phyloP scores from a whole-genome alignment of 2,888 invertebrate genomes.

The Patella ulyssiponensis region DNA sequence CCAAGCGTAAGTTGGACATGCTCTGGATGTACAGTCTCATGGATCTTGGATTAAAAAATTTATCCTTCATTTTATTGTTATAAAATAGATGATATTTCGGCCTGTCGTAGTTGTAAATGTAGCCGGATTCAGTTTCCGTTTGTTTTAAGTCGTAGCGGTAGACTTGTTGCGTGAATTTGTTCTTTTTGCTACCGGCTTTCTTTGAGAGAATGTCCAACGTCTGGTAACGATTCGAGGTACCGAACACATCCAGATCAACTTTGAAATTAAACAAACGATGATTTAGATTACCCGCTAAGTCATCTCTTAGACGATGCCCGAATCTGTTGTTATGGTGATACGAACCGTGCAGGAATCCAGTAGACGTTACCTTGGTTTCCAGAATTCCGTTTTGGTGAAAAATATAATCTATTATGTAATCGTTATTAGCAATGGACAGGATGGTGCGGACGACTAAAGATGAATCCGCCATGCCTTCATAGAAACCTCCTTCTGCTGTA shows the following conservation, averaged over 20 bases:
- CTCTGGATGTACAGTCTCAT: conserved; percentile 31
- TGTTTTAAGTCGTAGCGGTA: conserved; percentile 39
- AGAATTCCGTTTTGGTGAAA: conserved; percentile 62
- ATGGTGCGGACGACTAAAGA: conserved; percentile 56
- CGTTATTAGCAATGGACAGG: conserved; percentile 57
- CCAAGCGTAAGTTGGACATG: conserved; percentile 47
- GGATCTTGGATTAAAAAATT: conserved; percentile 48
- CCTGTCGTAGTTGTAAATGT: conserved; percentile 51
- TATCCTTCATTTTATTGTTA: conserved; percentile 42
- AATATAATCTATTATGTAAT: conserved; percentile 62
- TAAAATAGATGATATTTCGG: conserved; percentile 59
- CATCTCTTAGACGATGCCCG: conserved; percentile 29
- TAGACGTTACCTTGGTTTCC: conserved; percentile 51
- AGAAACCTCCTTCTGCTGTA: conserved; percentile 38
- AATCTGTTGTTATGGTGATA: conserved; percentile 18
- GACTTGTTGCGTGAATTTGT: conserved; percentile 39
- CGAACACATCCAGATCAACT: conserved; percentile 52
- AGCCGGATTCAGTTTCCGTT: conserved; percentile 51
- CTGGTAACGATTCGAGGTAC: conserved; percentile 54
- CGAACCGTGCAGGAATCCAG: conserved; percentile 36
- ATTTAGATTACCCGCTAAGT: conserved; percentile 31
- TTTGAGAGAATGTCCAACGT: conserved; percentile 49
- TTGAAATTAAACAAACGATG: conserved; percentile 42
- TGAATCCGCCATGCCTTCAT: conserved; percentile 53
- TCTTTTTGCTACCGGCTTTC: conserved; percentile 37